These are phyloP conservation scores for Mesodorylaimus sp. DNA, from an alignment of 2,888 invertebrate species.

Conservation along the genomic window DNA sequence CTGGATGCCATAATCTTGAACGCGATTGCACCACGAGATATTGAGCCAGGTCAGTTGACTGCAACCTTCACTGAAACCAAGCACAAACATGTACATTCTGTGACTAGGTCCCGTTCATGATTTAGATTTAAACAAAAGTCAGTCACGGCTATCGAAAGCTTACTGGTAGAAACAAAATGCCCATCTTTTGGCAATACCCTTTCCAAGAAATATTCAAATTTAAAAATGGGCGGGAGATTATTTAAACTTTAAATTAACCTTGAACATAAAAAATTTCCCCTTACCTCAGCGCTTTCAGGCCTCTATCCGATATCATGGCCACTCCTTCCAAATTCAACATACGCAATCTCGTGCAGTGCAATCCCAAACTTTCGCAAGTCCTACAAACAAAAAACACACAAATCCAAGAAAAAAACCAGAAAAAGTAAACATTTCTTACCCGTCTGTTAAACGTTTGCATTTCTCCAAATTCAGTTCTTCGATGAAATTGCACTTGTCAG, in stretches of 20 bases:
- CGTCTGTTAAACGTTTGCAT: conserved; percentile 85
- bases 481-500: conserved; percentile 76
- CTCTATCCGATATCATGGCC: conserved; percentile 71
- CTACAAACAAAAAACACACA: conserved; percentile 33
- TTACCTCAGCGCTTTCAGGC: conserved; percentile 60
- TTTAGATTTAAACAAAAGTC: too few species aligned
- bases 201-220: too few species aligned
- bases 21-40: conserved; percentile 87
- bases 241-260: too few species aligned
- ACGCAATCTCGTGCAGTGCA: conserved; percentile 34
- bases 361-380: conserved; percentile 73
- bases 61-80: conserved; percentile 59
- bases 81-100: too few species aligned
- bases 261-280: too few species aligned
- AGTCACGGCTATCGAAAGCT: too few species aligned
- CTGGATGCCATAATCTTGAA: conserved; percentile 73
- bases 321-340: conserved; percentile 77
- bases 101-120: too few species aligned
- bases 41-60: conserved; percentile 70
- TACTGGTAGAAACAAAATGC: too few species aligned
- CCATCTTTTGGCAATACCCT: too few species aligned
- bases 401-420: conserved; percentile 4
- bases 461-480: conserved; percentile 84
- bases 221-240: too few species aligned
- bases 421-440: conserved; percentile 32